Evolutionary conservation across 2,888 invertebrate genomes (phyloP), one percentile per base, ranked within the genome.

Genomic region (Sialis fuliginosa): DNA sequence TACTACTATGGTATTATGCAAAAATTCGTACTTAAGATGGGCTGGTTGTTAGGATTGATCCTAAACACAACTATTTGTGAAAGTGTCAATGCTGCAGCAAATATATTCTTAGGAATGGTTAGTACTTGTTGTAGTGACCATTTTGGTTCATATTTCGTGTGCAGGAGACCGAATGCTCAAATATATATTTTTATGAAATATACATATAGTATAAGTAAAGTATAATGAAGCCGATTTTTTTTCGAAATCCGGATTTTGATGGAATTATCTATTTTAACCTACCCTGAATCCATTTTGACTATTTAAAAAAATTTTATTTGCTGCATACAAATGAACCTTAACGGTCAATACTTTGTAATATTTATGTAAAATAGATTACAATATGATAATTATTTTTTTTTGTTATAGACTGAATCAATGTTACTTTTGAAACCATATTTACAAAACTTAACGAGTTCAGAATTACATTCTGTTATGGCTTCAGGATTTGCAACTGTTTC

Each of bases 401-500:
- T 32, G 50, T 66, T 70, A 30, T 65, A 90, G 89, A 81, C 85
- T 1, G 97, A 97, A 69, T 85, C 92, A 4, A 86, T 91, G 0
- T 63, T 97, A 42, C 62, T 97, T 47, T 80, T 97, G 48, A 80
- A 84, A 57, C 93, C 95, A 0, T 95, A 92, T 57, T 64, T 97
- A 7, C 62, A 72, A n/a, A 65, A 77, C 49, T 70, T 97, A 61
- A 97, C 97, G 0, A 74, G 77, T 32, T 95, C 93, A 0, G 97
- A 97, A 67, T 64, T 97, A 0, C 92, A 95, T 62, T 81, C 93
- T 1, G 75, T 98, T 9, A 88, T 96, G 88, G 78, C 88, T 0
- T 87, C 89, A 0, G 96, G 96, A 5, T 95, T 95, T 65, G 90
- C 95, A 0, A 91, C 93, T 1, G 92, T 96, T 6, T 92, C 95